Conservation (phyloP, 1,140 invertebrate species). For the Anastatus disparis region DNA sequence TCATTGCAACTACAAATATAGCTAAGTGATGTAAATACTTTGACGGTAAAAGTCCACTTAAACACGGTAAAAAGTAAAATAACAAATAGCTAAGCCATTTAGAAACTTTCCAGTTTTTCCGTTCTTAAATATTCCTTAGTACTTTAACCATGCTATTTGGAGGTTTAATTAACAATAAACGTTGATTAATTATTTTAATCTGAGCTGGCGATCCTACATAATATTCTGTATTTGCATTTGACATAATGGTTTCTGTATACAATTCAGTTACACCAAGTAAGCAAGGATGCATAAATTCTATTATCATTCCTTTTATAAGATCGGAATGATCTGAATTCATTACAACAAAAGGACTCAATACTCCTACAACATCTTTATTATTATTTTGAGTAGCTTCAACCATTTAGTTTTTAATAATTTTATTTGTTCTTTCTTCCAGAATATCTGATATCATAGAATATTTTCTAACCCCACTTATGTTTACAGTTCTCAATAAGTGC, state of each 20-base stretch:
- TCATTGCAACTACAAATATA: too few relatives aligned
- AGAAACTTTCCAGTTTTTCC: background rate
- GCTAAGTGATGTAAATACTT: too few relatives aligned
- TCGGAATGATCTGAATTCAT: constrained; percentile 40
- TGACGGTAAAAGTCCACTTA: too few relatives aligned
- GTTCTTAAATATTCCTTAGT: background rate
- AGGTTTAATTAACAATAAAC: constrained; percentile 19
- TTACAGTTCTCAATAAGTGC: constrained; percentile 37
- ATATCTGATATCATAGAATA: background rate
- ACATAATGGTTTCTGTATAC: constrained; percentile 29
- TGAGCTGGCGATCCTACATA: constrained; percentile 9
- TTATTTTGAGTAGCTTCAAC: background rate
- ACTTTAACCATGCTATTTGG: constrained; percentile 12
- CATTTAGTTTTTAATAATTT: constrained; percentile 35
- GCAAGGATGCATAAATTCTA: constrained; percentile 42
- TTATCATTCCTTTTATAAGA: constrained; percentile 39
- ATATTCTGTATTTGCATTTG: constrained; percentile 4
- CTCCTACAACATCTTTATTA: constrained; percentile 28
- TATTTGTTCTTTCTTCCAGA: constrained; percentile 3
- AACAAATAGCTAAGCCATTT: too few relatives aligned
- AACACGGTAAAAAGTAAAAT: too few relatives aligned
- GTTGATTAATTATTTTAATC: background rate
- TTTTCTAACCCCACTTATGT: constrained; percentile 6
- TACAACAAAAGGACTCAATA: constrained; percentile 37
- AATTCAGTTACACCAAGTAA: constrained; percentile 34